Conservation (phyloP, 1,140 invertebrate genomes). For the Danaus melanippus region DNA sequence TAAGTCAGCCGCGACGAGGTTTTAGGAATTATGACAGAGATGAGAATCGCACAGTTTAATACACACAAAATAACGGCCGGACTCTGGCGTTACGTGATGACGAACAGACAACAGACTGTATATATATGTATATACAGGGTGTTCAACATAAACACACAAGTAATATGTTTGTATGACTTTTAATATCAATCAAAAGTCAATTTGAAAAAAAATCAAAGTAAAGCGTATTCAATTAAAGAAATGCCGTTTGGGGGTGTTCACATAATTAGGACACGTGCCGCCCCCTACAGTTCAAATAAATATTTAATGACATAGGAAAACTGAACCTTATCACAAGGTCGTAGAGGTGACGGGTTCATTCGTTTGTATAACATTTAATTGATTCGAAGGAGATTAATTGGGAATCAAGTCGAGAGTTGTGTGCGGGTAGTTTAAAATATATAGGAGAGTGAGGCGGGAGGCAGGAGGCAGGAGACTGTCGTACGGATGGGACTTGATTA, state of each 20-base stretch:
- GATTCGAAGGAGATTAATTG: constrained; percentile 45
- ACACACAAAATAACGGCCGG: not conserved
- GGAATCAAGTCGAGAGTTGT: constrained; percentile 37
- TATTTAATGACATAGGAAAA: constrained; percentile 9
- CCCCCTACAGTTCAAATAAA: constrained; percentile 24
- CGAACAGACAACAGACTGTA: not conserved
- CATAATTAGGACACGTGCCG: constrained; percentile 45
- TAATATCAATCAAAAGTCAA: constrained; percentile 2
- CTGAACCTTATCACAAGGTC: constrained; percentile 11
- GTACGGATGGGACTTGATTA: no score
- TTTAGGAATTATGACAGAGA: constrained; percentile 13
- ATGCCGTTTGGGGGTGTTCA: constrained; percentile 31
- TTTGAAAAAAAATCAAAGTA: constrained; percentile 38
- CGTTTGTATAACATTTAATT: constrained; percentile 23
- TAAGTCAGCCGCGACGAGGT: constrained; percentile 22
- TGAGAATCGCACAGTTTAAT: not conserved
- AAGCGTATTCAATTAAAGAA: constrained; percentile 15
- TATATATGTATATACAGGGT: no score
- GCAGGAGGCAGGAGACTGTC: no score
- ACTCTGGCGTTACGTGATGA: not conserved
- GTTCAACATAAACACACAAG: not conserved
- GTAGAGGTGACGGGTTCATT: constrained; percentile 9
- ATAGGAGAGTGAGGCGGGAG: not conserved
- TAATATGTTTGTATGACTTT: constrained; percentile 1
- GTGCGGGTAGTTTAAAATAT: constrained; percentile 11